Evolutionary conservation across 2,888 invertebrate species (phyloP).

Genomic region (Erebia epiphron): DNA sequence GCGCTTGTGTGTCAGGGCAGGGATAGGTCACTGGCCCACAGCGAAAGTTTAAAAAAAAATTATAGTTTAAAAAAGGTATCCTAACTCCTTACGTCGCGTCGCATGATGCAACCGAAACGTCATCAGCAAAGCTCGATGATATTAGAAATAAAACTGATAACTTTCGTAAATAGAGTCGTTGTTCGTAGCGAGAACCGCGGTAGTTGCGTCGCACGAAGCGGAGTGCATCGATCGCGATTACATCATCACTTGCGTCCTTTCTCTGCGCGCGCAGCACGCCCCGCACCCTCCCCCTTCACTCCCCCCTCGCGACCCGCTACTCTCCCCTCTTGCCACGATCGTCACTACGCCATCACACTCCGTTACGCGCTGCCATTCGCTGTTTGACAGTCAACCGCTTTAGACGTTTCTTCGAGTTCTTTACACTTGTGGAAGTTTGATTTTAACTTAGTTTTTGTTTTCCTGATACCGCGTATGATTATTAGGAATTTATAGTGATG

Average conservation of each 20-base stretch:
- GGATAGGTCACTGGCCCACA: slow-evolving; percentile 62
- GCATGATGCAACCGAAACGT: slow-evolving; percentile 31
- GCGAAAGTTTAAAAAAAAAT: slow-evolving; percentile 34
- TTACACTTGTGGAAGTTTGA: slow-evolving; percentile 57
- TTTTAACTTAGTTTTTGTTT: slow-evolving; percentile 51
- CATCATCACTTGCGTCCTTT: slow-evolving; percentile 80
- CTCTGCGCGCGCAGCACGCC: slow-evolving; percentile 77
- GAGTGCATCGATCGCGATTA: slow-evolving; percentile 81
- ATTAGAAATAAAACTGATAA: slow-evolving; percentile 39
- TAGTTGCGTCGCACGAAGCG: slow-evolving; percentile 54
- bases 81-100: slow-evolving; percentile 23
- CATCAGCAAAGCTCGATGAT: slow-evolving; percentile 33
- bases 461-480: slow-evolving; percentile 38
- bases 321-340: slow-evolving; percentile 55
- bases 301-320: slow-evolving; percentile 49
- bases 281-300: slow-evolving; percentile 47
- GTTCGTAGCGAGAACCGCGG: slow-evolving; percentile 43
- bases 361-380: slow-evolving; percentile 73
- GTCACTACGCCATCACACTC: slow-evolving; percentile 58
- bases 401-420: slow-evolving; percentile 56
- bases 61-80: too few relatives aligned
- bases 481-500: slow-evolving; percentile 26
- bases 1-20: slow-evolving; percentile 55
- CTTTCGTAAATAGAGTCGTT: slow-evolving; percentile 38
- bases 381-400: slow-evolving; percentile 63